Evolutionary conservation across 2,113 vertebrate genomes (phyloP).

Genomic region (Cyanoramphus novaezelandiae): DNA sequence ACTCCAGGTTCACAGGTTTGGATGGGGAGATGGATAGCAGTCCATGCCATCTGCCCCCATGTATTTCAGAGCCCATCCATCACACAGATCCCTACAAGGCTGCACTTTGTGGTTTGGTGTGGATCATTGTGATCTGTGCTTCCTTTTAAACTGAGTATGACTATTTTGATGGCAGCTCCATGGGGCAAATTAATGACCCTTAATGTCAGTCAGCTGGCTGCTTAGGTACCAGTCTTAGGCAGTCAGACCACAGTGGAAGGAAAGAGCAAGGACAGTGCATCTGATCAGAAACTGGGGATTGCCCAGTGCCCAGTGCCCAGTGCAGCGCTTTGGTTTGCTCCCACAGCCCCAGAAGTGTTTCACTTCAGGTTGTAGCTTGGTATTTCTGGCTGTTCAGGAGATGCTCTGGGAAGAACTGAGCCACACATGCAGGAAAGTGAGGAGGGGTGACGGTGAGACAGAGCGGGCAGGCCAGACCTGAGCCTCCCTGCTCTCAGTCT

Average conservation of each 20-base stretch:
- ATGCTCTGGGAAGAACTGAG: neutral
- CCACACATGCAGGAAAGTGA: too few species aligned
- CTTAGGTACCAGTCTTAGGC: neutral
- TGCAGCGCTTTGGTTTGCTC: neutral
- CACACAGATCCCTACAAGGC: neutral
- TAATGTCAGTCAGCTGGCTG: neutral
- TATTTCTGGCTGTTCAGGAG: neutral
- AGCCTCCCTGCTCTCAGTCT: neutral
- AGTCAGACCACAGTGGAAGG: neutral
- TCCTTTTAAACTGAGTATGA: neutral
- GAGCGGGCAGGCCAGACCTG: fast-evolving
- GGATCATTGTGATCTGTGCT: neutral
- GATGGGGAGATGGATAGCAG: neutral
- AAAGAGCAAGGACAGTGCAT: neutral
- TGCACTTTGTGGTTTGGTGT: fast-evolving
- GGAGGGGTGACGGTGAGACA: neutral
- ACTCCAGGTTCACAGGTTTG: neutral
- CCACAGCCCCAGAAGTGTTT: neutral
- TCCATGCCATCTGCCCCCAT: neutral
- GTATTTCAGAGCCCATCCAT: neutral
- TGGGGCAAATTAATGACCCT: neutral
- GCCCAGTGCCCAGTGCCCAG: neutral
- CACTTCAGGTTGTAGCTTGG: fast-evolving
- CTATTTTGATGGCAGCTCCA: neutral
- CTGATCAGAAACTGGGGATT: fast-evolving